Conservation (phyloP, 1,140 invertebrate genomes). For the Drosophila sturtevanti region DNA sequence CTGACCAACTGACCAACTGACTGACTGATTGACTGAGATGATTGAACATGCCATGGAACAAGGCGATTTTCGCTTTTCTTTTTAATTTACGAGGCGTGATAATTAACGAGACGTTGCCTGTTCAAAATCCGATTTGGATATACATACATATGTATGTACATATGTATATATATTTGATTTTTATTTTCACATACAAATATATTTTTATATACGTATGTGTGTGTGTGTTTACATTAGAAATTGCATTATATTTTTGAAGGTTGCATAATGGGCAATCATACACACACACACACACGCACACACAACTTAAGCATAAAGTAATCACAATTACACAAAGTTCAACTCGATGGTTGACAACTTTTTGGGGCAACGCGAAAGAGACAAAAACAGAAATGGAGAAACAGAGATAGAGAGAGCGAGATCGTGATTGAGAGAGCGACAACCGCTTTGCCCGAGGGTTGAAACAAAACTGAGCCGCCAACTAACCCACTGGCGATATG, state of each 20-base stretch:
- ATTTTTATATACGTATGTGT: background rate
- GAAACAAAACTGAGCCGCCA: conserved; percentile 62
- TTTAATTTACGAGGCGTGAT: conserved; percentile 55
- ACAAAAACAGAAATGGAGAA: conserved; percentile 10
- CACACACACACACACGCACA: conserved; percentile 12
- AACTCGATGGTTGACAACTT: conserved; percentile 68
- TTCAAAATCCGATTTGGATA: conserved; percentile 61
- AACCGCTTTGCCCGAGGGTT: conserved; percentile 74
- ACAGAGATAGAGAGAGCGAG: conserved; percentile 20
- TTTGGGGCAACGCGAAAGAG: conserved; percentile 46
- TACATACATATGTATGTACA: conserved; percentile 22
- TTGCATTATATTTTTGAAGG: conserved; percentile 68
- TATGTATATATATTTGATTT: no score
- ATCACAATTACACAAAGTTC: conserved; percentile 5
- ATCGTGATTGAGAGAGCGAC: conserved; percentile 1
- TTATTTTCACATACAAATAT: conserved; percentile 27
- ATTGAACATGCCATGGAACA: conserved; percentile 34
- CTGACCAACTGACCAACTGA: conserved; percentile 35
- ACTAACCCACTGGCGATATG: conserved; percentile 11
- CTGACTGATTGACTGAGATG: conserved; percentile 30
- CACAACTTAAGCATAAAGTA: conserved; percentile 2
- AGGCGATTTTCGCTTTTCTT: background rate
- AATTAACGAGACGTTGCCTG: conserved; percentile 65
- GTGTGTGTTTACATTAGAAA: conserved; percentile 43
- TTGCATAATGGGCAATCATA: conserved; percentile 35